Evolutionary conservation across 1,140 invertebrate genomes (phyloP).

Genomic region (Drosophila punjabiensis): DNA sequence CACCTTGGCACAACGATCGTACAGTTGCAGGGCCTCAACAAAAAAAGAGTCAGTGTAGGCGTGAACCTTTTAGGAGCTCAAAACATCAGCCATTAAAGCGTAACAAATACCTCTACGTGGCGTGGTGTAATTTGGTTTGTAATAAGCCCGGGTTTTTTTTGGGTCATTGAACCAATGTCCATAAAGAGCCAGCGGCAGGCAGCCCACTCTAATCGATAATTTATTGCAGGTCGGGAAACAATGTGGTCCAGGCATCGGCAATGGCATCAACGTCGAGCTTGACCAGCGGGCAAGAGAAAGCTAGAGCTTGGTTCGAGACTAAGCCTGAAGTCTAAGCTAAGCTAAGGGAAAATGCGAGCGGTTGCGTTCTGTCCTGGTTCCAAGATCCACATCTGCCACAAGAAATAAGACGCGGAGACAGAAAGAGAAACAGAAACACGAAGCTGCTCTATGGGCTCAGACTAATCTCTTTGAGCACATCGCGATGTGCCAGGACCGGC

Average conservation of each 20-base stretch:
- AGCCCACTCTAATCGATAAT: slow-evolving; percentile 74
- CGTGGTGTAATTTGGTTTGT: slow-evolving; percentile 54
- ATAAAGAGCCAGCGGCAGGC: slow-evolving; percentile 32
- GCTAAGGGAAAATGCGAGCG: slow-evolving; percentile 32
- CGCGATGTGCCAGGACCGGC: slow-evolving; percentile 53
- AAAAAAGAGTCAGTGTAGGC: slow-evolving; percentile 42
- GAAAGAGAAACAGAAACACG: slow-evolving; percentile 51
- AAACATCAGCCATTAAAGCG: slow-evolving; percentile 48
- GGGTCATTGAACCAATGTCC: slow-evolving; percentile 55
- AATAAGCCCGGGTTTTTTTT: slow-evolving; percentile 36
- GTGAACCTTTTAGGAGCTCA: slow-evolving; percentile 52
- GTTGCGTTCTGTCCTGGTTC: slow-evolving; percentile 18
- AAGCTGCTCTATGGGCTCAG: slow-evolving; percentile 54
- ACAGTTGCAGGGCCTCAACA: slow-evolving; percentile 46
- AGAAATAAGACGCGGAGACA: slow-evolving; percentile 36
- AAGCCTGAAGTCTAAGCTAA: slow-evolving; percentile 4
- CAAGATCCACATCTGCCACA: slow-evolving; percentile 53
- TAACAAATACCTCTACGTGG: slow-evolving; percentile 50
- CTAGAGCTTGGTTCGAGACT: background rate
- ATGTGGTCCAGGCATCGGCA: slow-evolving; percentile 52
- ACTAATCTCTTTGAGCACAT: slow-evolving; percentile 65
- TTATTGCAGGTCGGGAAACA: slow-evolving; percentile 66
- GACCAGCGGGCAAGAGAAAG: slow-evolving; percentile 40
- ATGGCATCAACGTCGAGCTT: slow-evolving; percentile 41
- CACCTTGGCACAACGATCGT: slow-evolving; percentile 47